Base-by-base conservation (phyloP, 53 echinoderm and acorn worm species). In the Crossaster papposus region DNA sequence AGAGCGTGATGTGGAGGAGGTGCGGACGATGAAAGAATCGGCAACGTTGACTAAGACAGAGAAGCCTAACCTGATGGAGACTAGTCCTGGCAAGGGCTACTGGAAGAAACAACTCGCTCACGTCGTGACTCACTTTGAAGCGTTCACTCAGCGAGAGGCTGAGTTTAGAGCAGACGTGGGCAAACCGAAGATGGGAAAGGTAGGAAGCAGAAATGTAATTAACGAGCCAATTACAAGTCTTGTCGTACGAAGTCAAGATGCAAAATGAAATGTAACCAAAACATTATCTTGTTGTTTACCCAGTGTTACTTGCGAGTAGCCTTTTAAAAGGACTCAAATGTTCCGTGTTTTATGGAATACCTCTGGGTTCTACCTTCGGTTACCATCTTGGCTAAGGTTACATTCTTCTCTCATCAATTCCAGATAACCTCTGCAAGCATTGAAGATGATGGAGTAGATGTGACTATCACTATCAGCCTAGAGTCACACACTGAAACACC, bases 111-210 rank as follows among this genome's bases (percentile, higher is more conserved):
- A 99, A 70, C 85, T 99, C 1, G 92, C 94, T 23, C 99, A 99
- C 54, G 80, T 96, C 22, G 89, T 79, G 9, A 93, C 96, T 14
- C 99, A 96, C 85, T 74, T 96, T 28, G 99, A 96, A 63, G 99
- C 96, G 4, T 99, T 94, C 72, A 93, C 94, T 6, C 96, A 99
- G 91, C 91, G 81, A 78, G 96, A 96, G 88, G 92, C 99, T 4
- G 99, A 99, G 83, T 99, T 99, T 80, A 89, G 95, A 64, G 99
- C 99, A 11, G 90, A 92, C 29, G 85, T 99, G 12, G 99, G 99
- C 4, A 93, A 94, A 76, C 99, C 96, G 1, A 99, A 96, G 78
- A 95, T 99, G 99, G 99, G 99, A 32, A 99, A 96, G 97, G 99
- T 98, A 33, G 65, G 89, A 44, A 7, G 44, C 44, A 44, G 44